A percentile compares a stretch with the other conserved stretches of the same genome.
phyloP scores from a whole-genome alignment of 2,113 vertebrate species.

The Paralichthys olivaceus region DNA sequence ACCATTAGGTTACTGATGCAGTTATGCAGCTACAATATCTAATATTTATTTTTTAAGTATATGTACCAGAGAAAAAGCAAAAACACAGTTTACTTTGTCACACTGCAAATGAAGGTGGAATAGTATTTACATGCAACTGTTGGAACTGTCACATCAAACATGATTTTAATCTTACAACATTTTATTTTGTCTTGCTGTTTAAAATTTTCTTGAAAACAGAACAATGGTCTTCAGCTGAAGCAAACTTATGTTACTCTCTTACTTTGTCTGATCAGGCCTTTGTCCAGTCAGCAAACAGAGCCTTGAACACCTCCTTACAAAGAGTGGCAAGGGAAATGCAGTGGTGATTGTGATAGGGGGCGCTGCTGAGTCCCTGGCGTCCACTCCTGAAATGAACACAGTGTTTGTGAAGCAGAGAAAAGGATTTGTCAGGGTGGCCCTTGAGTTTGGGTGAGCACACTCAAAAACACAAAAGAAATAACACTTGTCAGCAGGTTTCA shows the following conservation, averaged over 20 bases:
- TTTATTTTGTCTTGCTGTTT: background rate
- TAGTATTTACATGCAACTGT: background rate
- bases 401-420: conserved; percentile 79
- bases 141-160: no score
- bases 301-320: conserved; percentile 80
- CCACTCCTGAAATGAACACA: conserved; percentile 73
- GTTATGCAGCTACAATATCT: background rate
- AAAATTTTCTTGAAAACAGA: background rate
- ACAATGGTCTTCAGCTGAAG: background rate
- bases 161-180: background rate
- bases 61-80: background rate
- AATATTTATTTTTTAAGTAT: background rate
- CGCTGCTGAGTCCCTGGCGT: conserved; percentile 81
- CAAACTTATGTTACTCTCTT: conserved; percentile 8
- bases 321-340: conserved; percentile 79
- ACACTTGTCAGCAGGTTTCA: background rate
- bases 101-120: background rate
- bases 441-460: conserved; percentile 83
- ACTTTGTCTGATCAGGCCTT: conserved; percentile 67
- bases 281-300: conserved; percentile 80
- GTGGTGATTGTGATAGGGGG: conserved; percentile 85
- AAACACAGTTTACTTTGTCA: background rate
- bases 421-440: conserved; percentile 84
- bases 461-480: background rate
- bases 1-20: background rate